Evolutionary conservation across 2,113 vertebrate species (phyloP).

Genomic region (Menura novaehollandiae): DNA sequence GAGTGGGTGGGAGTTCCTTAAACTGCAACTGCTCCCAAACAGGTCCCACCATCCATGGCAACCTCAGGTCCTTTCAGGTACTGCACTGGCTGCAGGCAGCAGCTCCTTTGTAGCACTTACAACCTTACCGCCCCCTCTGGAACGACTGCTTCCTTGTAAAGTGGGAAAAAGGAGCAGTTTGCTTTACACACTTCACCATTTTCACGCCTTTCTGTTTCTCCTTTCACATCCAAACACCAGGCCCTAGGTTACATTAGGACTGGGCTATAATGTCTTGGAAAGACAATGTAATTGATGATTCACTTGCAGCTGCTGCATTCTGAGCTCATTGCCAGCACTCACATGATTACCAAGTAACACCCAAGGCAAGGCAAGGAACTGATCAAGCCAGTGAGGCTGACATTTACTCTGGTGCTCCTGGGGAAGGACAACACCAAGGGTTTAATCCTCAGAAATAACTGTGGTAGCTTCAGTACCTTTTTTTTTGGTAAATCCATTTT

Average conservation of each 20-base stretch:
- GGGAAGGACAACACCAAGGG: not conserved
- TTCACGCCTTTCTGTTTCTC: not conserved
- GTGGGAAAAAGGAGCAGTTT: not conserved
- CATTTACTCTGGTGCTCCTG: not conserved
- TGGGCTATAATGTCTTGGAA: not conserved
- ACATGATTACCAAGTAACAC: not conserved
- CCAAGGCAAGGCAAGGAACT: not conserved
- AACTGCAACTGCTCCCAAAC: not conserved
- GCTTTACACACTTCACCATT: accelerated
- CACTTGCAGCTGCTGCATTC: not conserved
- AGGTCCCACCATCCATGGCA: not conserved
- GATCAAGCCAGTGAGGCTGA: not conserved
- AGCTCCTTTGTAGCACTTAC: not conserved
- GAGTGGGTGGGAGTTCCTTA: not conserved
- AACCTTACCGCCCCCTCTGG: not conserved
- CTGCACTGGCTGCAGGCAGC: not conserved
- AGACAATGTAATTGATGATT: not conserved
- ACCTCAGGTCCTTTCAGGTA: no score
- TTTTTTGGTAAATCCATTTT: not conserved
- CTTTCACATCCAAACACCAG: not conserved
- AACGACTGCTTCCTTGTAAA: not conserved
- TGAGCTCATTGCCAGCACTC: not conserved
- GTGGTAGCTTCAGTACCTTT: no score
- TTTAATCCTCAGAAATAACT: not conserved
- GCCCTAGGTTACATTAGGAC: not conserved